phyloP scores from a whole-genome alignment of 2,797 vertebrate genomes.

The Odontamblyopus lacepedii region DNA sequence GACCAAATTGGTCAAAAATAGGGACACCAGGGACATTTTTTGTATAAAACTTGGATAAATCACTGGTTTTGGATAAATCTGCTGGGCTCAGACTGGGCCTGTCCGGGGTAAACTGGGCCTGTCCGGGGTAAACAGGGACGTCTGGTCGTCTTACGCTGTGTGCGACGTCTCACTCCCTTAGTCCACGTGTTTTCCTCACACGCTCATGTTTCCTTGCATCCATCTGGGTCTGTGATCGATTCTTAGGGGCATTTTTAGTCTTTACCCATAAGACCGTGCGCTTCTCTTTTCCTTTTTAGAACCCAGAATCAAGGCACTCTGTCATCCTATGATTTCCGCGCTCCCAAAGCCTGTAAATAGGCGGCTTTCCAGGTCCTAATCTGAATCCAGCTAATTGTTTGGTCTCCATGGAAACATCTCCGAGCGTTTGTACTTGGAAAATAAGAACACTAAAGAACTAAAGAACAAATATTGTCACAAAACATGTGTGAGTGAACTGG shows the following conservation, averaged over 20 bases:
- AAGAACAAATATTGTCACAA: constrained; percentile 26
- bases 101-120: no score
- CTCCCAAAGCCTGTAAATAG: constrained; percentile 71
- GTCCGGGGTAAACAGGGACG: no score
- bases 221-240: constrained; percentile 46
- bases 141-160: no score
- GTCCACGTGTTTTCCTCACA: no score
- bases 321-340: constrained; percentile 62
- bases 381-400: constrained; percentile 84
- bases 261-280: constrained; percentile 32
- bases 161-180: no score
- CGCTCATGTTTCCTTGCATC: constrained; percentile 10
- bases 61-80: no score
- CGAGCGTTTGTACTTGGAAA: constrained; percentile 77
- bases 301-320: constrained; percentile 55
- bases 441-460: constrained; percentile 57
- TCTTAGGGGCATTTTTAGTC: constrained; percentile 35
- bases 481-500: constrained; percentile 15
- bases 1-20: no score
- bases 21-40: no score
- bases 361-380: constrained; percentile 77
- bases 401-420: constrained; percentile 91
- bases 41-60: no score
- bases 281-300: constrained; percentile 8
- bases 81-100: no score